Conservation (phyloP, 2,888 invertebrate genomes). For the Selenia dentaria region DNA sequence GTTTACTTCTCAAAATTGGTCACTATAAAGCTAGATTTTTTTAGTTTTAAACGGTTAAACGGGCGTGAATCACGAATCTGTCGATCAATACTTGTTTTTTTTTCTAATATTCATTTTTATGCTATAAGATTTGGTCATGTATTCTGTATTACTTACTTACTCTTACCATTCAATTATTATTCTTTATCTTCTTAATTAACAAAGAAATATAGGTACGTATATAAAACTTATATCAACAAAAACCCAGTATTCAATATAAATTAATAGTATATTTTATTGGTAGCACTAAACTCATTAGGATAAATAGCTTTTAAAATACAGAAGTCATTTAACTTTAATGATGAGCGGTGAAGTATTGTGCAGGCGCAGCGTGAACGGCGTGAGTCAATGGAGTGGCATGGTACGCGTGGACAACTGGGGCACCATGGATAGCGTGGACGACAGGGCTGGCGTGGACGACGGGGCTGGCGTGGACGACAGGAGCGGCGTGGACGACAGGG, state of each 20-base stretch:
- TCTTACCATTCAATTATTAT: too few relatives aligned
- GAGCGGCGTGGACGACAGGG: conserved; percentile 28
- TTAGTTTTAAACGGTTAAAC: too few relatives aligned
- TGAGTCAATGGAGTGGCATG: conserved; percentile 31
- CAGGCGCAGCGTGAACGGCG: conserved; percentile 44
- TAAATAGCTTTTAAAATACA: conserved; percentile 38
- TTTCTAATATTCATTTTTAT: too few relatives aligned
- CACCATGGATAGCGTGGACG: conserved; percentile 33
- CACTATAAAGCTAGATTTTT: too few relatives aligned
- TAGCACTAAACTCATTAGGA: conserved; percentile 25
- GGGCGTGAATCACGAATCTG: too few relatives aligned
- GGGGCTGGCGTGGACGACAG: conserved; percentile 39
- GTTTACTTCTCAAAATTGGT: too few relatives aligned
- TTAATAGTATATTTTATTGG: conserved; percentile 33
- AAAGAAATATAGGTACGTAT: too few relatives aligned
- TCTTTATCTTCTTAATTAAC: too few relatives aligned
- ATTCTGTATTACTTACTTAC: too few relatives aligned
- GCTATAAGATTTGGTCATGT: too few relatives aligned
- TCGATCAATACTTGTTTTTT: too few relatives aligned
- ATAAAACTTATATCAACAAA: conserved; percentile 3
- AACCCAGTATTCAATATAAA: conserved; percentile 22
- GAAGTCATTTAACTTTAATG: conserved; percentile 50
- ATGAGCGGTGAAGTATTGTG: conserved; percentile 52
- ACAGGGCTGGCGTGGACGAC: conserved; percentile 37
- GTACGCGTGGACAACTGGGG: conserved; percentile 35